Conservation (phyloP, 2,797 vertebrate species). For the Characodon lateralis region DNA sequence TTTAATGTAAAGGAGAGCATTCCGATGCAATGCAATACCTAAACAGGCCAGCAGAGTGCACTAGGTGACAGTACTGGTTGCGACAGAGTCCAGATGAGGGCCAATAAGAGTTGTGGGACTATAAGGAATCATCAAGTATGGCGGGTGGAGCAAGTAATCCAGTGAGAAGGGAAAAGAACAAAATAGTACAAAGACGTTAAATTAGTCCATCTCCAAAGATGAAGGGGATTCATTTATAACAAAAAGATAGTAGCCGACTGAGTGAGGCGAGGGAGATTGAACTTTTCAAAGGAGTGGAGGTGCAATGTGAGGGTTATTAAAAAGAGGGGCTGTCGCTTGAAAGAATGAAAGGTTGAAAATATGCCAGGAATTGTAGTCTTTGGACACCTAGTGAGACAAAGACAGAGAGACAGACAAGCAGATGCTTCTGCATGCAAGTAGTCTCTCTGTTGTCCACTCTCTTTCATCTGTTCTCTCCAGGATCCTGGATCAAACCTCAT, state of each 20-base stretch:
- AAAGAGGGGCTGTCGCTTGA: slow-evolving; percentile 45
- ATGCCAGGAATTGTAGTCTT: slow-evolving; percentile 29
- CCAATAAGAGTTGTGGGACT: slow-evolving; percentile 19
- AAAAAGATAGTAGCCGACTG: slow-evolving; percentile 47
- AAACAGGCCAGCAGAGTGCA: slow-evolving; percentile 61
- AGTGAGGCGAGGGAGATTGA: slow-evolving; percentile 46
- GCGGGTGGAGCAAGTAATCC: slow-evolving; percentile 63
- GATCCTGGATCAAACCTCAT: slow-evolving; percentile 35
- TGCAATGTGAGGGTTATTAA: slow-evolving; percentile 62
- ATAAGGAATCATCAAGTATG: slow-evolving; percentile 50
- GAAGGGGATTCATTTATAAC: slow-evolving; percentile 73
- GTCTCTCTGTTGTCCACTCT: not conserved
- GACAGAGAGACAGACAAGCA: slow-evolving; percentile 23
- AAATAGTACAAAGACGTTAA: slow-evolving; percentile 65
- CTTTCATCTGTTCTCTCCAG: slow-evolving; percentile 14
- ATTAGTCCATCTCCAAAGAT: slow-evolving; percentile 67
- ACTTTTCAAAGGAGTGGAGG: slow-evolving; percentile 58
- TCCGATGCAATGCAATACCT: not conserved
- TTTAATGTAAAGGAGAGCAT: not conserved
- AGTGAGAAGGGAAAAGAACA: slow-evolving; percentile 56
- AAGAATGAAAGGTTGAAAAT: slow-evolving; percentile 47
- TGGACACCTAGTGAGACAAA: slow-evolving; percentile 12
- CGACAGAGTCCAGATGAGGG: slow-evolving; percentile 40
- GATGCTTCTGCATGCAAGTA: slow-evolving; percentile 27
- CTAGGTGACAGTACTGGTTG: slow-evolving; percentile 54